Evolutionary conservation across 1,140 invertebrate species (phyloP).

Genomic region (Dendrolimus punctatus): DNA sequence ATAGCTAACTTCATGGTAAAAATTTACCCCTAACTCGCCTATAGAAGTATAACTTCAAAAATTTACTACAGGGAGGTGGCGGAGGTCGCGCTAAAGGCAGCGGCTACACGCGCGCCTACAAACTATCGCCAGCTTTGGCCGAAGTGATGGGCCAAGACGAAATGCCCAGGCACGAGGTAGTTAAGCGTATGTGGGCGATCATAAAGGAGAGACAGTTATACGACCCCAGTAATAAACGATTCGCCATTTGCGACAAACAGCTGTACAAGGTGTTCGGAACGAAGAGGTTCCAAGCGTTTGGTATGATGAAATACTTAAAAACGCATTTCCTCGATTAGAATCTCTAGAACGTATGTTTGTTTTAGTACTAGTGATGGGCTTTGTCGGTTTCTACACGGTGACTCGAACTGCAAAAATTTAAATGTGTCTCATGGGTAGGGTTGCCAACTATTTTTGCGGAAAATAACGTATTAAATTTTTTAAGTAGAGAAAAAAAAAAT

Average conservation of each 20-base stretch:
- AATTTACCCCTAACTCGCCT: too few species aligned
- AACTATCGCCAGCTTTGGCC: constrained; percentile 88
- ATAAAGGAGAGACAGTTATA: constrained; percentile 94
- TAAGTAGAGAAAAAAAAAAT: too few species aligned
- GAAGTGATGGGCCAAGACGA: constrained; percentile 87
- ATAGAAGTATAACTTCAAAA: too few species aligned
- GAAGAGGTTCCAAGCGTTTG: constrained; percentile 92
- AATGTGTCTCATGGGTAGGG: too few species aligned
- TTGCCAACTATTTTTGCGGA: too few species aligned
- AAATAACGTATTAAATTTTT: too few species aligned
- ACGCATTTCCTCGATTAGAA: constrained; percentile 80
- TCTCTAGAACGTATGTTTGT: too few species aligned
- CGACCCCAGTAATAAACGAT: constrained; percentile 95
- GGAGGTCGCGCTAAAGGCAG: constrained; percentile 75
- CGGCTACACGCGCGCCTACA: constrained; percentile 87
- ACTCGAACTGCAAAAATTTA: too few species aligned
- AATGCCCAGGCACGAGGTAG: constrained; percentile 93
- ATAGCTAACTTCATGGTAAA: too few species aligned
- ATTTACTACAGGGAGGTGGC: constrained; percentile 4
- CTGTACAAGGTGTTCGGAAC: constrained; percentile 91
- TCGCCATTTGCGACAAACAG: constrained; percentile 93
- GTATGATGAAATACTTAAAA: constrained; percentile 96
- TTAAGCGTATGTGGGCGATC: constrained; percentile 93
- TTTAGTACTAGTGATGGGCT: too few species aligned
- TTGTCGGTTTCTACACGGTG: too few species aligned